A percentile compares a stretch with the other conserved stretches of the same genome.
Conservation (phyloP, 2,797 vertebrate genomes). For the Bradypus variegatus region DNA sequence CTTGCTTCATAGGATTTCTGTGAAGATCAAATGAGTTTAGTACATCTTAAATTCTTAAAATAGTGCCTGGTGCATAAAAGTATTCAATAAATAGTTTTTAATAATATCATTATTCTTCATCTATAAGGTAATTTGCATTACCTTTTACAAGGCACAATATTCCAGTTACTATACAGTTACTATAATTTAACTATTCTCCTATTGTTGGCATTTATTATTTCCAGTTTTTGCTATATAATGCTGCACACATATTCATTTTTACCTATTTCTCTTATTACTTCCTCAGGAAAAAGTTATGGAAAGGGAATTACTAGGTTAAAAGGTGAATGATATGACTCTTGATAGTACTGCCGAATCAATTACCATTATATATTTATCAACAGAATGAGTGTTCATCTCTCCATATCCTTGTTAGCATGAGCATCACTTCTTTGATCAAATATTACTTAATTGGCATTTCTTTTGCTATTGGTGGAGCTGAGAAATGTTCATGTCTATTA, state of each 20-base stretch:
- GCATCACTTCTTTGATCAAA: background rate
- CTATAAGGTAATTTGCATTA: background rate
- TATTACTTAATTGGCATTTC: background rate
- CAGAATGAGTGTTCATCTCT: background rate
- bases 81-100: constrained; percentile 1
- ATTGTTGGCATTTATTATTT: background rate
- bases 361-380: background rate
- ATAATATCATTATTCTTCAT: background rate
- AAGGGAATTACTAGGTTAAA: background rate
- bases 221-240: background rate
- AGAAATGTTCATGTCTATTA: background rate
- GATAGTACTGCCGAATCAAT: background rate
- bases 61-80: background rate
- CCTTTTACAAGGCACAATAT: background rate
- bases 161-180: background rate
- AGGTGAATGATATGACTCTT: constrained; percentile 6
- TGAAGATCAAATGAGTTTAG: background rate
- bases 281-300: background rate
- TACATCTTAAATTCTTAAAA: constrained; percentile 1
- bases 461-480: background rate
- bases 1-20: background rate
- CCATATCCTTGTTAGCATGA: background rate
- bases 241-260: background rate
- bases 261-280: background rate
- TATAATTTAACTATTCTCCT: background rate